Base-by-base conservation (phyloP, 2,888 invertebrate species). In the Agrotis puta region DNA sequence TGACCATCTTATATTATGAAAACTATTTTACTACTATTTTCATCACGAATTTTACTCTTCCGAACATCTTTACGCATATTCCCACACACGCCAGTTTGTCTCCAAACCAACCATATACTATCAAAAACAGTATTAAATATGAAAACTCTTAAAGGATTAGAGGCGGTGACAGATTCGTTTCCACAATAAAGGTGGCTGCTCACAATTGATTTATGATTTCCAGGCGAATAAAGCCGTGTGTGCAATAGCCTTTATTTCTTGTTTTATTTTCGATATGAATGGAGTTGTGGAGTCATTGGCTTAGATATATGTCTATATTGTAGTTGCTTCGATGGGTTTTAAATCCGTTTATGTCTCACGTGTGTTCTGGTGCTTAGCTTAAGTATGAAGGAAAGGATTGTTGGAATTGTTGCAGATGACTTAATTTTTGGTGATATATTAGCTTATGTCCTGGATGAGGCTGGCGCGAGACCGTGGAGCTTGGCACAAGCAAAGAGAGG, bases 91-190 rank as follows among this genome's bases (percentile, higher is more conserved):
- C 27, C 7, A 48, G 51, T 70, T 62, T 14, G 67, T 87, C 82
- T 82, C 54, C 0, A 70, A 72, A 11, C 47, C 7, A 1, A 11
- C 27, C 62, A 59, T 85, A 76, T 86, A 86, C 86, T 86, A 82
- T 59, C 69, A 79, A 74, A 85, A 88, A 88, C 84, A 87, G 89
- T 88, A 88, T 87, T 88, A 80, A 79, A 91, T 90, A 93, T 90
- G 91, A 91, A 93, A 92, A 91, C 91, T 92, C 92, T 92, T 91
- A 92, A 92, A 90, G 94, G 95, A 93, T 95, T 95, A 95, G 91
- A 90, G 84, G 88, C 91, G 92, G 92, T 90, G 93, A 94, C 94
- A 94, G 92, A 92, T 91, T 91, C 90, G 91, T 89, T 90, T 89
- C 88, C 90, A 94, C 92, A 94, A 91, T 91, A 89, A 93, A 92